Conservation (phyloP, 2,888 invertebrate genomes). For the Petrolisthes cinctipes region DNA sequence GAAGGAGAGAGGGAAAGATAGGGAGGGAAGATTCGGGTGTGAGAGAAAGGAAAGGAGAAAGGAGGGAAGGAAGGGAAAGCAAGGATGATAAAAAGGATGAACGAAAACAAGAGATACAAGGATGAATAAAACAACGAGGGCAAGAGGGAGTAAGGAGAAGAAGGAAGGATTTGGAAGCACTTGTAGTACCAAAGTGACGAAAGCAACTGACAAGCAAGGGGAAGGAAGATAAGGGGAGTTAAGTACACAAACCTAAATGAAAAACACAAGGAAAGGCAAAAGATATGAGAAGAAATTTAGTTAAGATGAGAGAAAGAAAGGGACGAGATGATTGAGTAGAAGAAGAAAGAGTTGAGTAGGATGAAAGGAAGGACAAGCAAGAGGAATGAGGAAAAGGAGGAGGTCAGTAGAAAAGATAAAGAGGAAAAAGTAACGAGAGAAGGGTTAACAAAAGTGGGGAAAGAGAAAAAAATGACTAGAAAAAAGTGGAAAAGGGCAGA, state of each 20-base stretch:
- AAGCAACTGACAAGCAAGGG: not conserved
- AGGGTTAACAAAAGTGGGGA: not conserved
- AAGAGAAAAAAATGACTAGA: not conserved
- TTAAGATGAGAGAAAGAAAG: not conserved
- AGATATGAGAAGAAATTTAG: not conserved
- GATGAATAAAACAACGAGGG: not conserved
- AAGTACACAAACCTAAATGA: not conserved
- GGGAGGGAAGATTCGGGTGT: not conserved
- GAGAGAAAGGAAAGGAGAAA: too few relatives aligned
- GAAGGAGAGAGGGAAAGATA: not conserved
- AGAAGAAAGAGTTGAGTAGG: not conserved
- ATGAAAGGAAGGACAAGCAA: not conserved
- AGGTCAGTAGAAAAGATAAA: not conserved
- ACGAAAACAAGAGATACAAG: not conserved
- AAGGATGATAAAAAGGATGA: not conserved
- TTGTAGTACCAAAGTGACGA: not conserved
- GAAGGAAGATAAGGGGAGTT: too few relatives aligned
- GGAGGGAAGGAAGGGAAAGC: not conserved
- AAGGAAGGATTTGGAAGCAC: not conserved
- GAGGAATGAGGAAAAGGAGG: not conserved
- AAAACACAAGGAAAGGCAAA: not conserved
- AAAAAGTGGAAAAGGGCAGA: too few relatives aligned
- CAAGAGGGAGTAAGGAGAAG: not conserved
- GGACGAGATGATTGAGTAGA: not conserved
- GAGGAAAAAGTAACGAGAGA: not conserved